These are phyloP conservation scores for Pimpla rufipes DNA, from an alignment of 2,888 invertebrate genomes.

Conservation along the genomic window DNA sequence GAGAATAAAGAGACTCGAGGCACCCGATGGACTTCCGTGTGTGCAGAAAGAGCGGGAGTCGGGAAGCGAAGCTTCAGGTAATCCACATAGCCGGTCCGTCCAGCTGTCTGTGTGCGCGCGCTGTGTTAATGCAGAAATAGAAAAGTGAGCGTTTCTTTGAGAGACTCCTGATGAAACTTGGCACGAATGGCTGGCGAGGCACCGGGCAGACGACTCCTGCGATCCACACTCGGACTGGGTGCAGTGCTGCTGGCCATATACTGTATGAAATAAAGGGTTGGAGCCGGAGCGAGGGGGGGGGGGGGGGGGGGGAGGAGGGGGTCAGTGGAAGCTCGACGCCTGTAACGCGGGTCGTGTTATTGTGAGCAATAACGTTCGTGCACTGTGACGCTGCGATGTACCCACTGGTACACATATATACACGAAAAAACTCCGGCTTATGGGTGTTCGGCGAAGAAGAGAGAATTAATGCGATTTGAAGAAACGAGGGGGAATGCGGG, in stretches of 20 bases:
- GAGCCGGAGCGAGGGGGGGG: too few relatives aligned
- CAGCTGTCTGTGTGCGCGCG: not conserved
- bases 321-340: not conserved
- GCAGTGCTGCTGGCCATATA: not conserved
- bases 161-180: constrained; percentile 72
- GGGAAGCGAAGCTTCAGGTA: constrained; percentile 4
- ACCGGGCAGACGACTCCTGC: constrained; percentile 30
- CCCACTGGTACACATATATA: not conserved
- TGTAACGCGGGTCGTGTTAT: not conserved
- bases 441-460: not conserved
- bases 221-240: not conserved
- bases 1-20: constrained; percentile 11
- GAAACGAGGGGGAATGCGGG: not conserved
- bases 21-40: constrained; percentile 37
- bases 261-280: constrained; percentile 4
- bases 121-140: constrained; percentile 57
- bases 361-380: not conserved
- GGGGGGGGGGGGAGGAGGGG: too few relatives aligned
- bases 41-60: constrained; percentile 20
- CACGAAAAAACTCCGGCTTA: not conserved
- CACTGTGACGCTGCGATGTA: not conserved
- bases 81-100: not conserved
- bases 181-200: constrained; percentile 65
- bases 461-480: not conserved
- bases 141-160: constrained; percentile 69